These are phyloP conservation scores for Melipona beecheii DNA, from an alignment of 2,888 invertebrate genomes.

Conservation along the genomic window DNA sequence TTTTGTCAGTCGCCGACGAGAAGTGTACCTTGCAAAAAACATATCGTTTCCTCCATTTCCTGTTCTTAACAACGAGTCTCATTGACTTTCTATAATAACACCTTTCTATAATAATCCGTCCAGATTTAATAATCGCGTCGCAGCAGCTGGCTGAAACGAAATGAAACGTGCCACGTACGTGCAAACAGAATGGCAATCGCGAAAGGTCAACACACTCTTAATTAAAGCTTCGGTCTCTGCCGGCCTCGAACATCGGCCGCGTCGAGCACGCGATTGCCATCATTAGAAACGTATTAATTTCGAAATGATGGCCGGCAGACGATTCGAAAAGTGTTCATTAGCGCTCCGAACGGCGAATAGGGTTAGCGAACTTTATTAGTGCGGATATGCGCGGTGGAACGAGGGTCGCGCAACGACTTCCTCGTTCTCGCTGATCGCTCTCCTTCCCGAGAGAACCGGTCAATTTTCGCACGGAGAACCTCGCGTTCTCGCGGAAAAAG, in stretches of 20 bases:
- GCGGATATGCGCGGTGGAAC: conserved; percentile 47
- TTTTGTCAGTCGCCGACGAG: not conserved
- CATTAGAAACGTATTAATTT: conserved; percentile 35
- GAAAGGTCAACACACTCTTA: not conserved
- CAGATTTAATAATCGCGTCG: not conserved
- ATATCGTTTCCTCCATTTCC: too few species aligned
- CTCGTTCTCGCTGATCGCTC: conserved; percentile 59
- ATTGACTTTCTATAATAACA: not conserved
- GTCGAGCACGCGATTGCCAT: conserved; percentile 18
- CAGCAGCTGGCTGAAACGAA: not conserved
- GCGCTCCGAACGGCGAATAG: conserved; percentile 34
- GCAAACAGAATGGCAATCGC: not conserved
- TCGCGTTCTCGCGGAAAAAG: not conserved
- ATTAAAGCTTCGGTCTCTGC: conserved; percentile 3
- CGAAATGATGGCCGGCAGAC: conserved; percentile 14
- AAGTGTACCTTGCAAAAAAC: too few species aligned
- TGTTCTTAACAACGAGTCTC: too few species aligned
- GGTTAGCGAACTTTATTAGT: conserved; percentile 60
- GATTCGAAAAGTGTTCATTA: conserved; percentile 41
- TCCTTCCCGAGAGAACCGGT: conserved; percentile 12
- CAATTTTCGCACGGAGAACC: conserved; percentile 37
- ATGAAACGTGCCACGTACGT: not conserved
- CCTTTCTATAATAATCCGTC: not conserved
- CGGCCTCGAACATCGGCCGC: not conserved
- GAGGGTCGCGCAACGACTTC: conserved; percentile 58